These are phyloP conservation scores for Bovichtus variegatus DNA, from an alignment of 2,797 vertebrate genomes.

Conservation along the genomic window DNA sequence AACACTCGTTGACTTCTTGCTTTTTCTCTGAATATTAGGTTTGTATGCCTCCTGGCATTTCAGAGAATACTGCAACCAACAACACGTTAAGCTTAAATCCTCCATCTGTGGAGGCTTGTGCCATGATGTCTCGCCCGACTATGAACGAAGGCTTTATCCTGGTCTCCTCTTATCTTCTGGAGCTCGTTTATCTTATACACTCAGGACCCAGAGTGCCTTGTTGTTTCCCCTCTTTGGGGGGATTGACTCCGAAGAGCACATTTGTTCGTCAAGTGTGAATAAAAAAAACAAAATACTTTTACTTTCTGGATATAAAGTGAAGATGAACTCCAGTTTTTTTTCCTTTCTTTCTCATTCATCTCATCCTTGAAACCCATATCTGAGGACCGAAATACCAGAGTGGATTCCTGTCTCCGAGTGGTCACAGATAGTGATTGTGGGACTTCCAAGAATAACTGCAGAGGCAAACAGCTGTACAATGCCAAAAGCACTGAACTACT, in stretches of 20 bases:
- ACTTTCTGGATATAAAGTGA: background rate
- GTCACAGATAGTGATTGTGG: slow-evolving; percentile 10
- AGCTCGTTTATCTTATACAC: slow-evolving; percentile 6
- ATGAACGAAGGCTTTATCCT: too few relatives aligned
- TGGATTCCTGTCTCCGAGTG: slow-evolving; percentile 48
- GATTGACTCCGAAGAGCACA: background rate
- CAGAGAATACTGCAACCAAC: too few relatives aligned
- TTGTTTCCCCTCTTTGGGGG: background rate
- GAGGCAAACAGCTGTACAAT: slow-evolving; percentile 6
- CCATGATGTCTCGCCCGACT: too few relatives aligned
- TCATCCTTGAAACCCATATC: slow-evolving; percentile 34
- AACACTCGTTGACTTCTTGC: too few relatives aligned
- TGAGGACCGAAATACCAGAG: slow-evolving; percentile 25
- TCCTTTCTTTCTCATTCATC: background rate
- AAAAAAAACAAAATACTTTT: background rate
- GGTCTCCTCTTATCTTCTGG: slow-evolving; percentile 34
- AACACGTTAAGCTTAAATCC: too few relatives aligned
- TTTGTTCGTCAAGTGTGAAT: background rate
- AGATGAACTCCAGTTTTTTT: background rate
- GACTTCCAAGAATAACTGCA: slow-evolving; percentile 45
- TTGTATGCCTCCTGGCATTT: too few relatives aligned
- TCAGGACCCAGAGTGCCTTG: too few relatives aligned
- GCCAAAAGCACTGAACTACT: slow-evolving; percentile 45
- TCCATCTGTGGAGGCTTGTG: too few relatives aligned
- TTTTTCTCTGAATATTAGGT: too few relatives aligned